Evolutionary conservation across 2,797 vertebrate genomes (phyloP).

Genomic region (Trachurus trachurus): DNA sequence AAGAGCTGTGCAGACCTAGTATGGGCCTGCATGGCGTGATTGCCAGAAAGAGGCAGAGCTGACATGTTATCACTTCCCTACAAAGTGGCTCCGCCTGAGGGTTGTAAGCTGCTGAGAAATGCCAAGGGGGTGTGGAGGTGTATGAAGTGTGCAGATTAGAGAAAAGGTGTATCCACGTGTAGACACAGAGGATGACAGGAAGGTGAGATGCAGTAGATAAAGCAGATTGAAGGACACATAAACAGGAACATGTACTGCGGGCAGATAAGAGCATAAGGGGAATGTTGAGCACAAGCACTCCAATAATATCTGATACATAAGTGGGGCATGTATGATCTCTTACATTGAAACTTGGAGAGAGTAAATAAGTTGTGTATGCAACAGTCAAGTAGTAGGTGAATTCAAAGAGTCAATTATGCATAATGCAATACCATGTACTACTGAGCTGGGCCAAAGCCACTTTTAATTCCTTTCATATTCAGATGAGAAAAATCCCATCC

Average conservation of each 20-base stretch:
- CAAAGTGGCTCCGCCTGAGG: constrained; percentile 68
- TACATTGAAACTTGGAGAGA: constrained; percentile 16
- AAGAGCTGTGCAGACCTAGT: constrained; percentile 22
- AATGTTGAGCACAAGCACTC: constrained; percentile 2
- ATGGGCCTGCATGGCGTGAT: constrained; percentile 41
- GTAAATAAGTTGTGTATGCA: constrained; percentile 41
- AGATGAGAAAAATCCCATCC: constrained; percentile 56
- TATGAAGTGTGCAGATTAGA: constrained; percentile 61
- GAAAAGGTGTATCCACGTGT: constrained; percentile 46
- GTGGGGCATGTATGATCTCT: not conserved
- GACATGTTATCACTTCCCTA: constrained; percentile 67
- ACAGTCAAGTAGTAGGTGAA: constrained; percentile 32
- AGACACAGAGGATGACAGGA: constrained; percentile 42
- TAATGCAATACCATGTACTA: constrained; percentile 31
- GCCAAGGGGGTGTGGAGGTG: constrained; percentile 44
- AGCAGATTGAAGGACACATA: constrained; percentile 3
- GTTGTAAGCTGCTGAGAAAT: constrained; percentile 64
- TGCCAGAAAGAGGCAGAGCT: constrained; percentile 61
- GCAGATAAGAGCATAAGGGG: not conserved
- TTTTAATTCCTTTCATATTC: constrained; percentile 64
- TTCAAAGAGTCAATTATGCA: constrained; percentile 47
- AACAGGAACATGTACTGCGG: not conserved
- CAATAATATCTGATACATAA: constrained; percentile 22
- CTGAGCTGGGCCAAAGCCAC: constrained; percentile 40
- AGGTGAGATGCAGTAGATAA: constrained; percentile 26